Conservation (phyloP, 2,113 vertebrate species). For the Pongo abelii region DNA sequence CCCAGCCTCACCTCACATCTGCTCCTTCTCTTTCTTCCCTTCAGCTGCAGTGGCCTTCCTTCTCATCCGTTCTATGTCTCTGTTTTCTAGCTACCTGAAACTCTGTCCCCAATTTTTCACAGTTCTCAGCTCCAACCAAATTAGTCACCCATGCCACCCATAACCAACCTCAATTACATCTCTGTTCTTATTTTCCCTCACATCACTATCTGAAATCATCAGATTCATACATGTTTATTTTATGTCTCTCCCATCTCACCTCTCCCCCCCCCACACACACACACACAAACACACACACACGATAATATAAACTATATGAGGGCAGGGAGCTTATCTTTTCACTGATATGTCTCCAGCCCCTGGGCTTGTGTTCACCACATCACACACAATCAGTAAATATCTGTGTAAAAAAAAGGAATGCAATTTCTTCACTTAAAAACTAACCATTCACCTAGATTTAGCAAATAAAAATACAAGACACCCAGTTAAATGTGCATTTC, state of each 20-base stretch:
- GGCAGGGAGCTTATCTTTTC: neutral
- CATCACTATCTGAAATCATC: neutral
- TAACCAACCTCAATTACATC: neutral
- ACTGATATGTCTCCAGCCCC: neutral
- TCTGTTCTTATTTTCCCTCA: neutral
- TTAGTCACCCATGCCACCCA: neutral
- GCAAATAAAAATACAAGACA: conserved; percentile 14
- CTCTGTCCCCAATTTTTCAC: neutral
- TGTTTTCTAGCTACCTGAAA: neutral
- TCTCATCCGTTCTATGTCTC: neutral
- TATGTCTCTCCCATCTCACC: neutral
- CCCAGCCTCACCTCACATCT: fast-evolving
- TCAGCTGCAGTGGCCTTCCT: neutral
- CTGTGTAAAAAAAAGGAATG: neutral
- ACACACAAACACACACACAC: neutral
- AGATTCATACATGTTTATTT: neutral
- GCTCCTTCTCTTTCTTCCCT: neutral
- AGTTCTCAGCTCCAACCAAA: neutral
- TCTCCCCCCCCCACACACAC: neutral
- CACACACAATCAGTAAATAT: neutral
- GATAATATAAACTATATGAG: neutral
- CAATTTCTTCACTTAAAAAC: conserved; percentile 16
- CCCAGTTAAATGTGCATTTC: neutral
- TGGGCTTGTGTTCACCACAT: neutral
- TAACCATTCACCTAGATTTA: neutral